Conservation (phyloP, 2,113 vertebrate genomes). For the Bombycilla garrulus region DNA sequence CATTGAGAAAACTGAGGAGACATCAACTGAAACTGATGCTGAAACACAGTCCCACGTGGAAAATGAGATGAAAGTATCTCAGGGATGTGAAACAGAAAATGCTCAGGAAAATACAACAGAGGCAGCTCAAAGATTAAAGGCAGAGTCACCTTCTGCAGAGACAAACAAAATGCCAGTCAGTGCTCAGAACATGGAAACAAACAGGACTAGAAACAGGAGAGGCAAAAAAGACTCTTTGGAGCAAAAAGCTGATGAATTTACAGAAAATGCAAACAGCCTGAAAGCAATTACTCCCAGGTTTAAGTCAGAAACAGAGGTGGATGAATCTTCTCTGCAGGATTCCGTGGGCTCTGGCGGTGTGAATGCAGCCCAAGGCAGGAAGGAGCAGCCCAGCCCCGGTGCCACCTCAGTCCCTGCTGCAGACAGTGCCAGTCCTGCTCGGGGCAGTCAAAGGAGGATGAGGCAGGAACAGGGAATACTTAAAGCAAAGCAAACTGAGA, state of each 20-base stretch:
- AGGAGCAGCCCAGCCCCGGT: not conserved
- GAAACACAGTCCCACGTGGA: not conserved
- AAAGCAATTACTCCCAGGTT: not conserved
- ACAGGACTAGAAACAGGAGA: not conserved
- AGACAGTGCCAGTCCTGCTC: not conserved
- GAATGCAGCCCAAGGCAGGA: not conserved
- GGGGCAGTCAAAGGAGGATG: fast-evolving
- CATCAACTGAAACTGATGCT: not conserved
- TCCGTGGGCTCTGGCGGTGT: not conserved
- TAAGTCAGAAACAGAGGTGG: not conserved
- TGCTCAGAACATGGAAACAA: not conserved
- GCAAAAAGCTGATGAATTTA: not conserved
- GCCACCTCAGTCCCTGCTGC: not conserved
- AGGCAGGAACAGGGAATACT: not conserved
- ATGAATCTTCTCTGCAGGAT: not conserved
- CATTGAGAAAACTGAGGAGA: not conserved
- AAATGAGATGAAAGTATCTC: not conserved
- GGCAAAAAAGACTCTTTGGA: not conserved
- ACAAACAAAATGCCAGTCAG: not conserved
- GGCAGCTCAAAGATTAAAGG: not conserved
- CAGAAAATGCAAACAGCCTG: not conserved
- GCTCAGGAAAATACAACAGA: not conserved
- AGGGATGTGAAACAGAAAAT: not conserved
- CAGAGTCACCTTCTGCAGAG: not conserved
- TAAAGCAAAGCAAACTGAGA: not conserved